Conservation (phyloP, 2,113 vertebrate genomes). For the Brevimyrus niger region DNA sequence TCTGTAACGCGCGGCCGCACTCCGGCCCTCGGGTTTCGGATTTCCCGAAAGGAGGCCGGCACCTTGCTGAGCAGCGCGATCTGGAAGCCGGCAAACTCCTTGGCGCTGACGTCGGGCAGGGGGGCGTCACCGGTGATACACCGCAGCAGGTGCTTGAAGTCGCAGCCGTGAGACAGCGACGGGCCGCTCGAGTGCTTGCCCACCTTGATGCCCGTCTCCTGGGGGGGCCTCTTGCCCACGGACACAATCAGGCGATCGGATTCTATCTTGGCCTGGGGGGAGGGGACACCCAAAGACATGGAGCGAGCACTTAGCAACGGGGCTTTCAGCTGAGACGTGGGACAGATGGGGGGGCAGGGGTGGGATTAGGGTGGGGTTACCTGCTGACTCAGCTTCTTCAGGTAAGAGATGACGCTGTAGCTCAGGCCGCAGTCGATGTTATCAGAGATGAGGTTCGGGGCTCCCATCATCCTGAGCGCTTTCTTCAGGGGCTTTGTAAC, state of each 20-base stretch:
- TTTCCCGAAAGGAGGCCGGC: constrained; percentile 14
- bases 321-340: too few species aligned
- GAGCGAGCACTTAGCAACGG: neutral
- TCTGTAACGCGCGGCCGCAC: neutral
- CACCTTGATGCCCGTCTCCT: constrained; percentile 72
- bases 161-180: constrained; percentile 64
- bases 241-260: constrained; percentile 77
- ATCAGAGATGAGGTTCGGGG: constrained; percentile 90
- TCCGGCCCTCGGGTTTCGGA: neutral
- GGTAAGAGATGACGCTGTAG: constrained; percentile 95
- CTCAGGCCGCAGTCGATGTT: constrained; percentile 96
- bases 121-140: constrained; percentile 68
- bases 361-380: constrained; percentile 42
- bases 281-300: constrained; percentile 28
- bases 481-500: constrained; percentile 79
- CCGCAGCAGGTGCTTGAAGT: constrained; percentile 75
- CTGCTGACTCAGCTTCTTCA: constrained; percentile 98
- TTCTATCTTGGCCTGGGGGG: constrained; percentile 77
- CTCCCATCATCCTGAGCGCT: constrained; percentile 94
- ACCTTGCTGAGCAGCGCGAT: constrained; percentile 79
- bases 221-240: constrained; percentile 79
- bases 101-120: constrained; percentile 67
- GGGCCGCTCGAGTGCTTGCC: constrained; percentile 78
- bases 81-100: constrained; percentile 78
- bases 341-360: neutral